Evolutionary conservation across 2,888 invertebrate species (phyloP), one percentile per base, ranked within the genome.

Genomic region (Drosophila maculinotata): DNA sequence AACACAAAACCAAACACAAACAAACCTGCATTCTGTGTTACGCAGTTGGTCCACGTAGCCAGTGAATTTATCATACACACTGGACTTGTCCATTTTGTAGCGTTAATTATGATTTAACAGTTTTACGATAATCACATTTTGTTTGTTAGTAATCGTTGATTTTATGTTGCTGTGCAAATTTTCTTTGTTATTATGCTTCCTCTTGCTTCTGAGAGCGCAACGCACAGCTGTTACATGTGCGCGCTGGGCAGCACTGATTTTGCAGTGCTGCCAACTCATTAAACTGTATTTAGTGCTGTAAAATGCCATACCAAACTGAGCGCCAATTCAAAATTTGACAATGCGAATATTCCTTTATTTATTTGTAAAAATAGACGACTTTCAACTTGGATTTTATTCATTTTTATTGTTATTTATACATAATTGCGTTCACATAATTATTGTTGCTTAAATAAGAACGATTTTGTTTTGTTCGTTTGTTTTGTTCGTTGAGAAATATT

Each of bases 1-100:
- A 35, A 47, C 7, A 38, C 25, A 10, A 51, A 17, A 15, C 30
- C 48, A n/a, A 48, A 54, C 8, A 38, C 23, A 26, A 44, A 28
- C 20, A 25, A 28, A 53, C 92, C 90, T 91, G 91, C 91, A 92
- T 89, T 92, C 92, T 10, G 90, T 91, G 49, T 89, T 91, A 51
- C 92, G 89, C 59, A 92, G 82, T 60, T 90, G 87, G 48, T 92
- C 92, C 56, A 92, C 89, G 28, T 86, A 77, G 26, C 89, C 88
- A 15, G 84, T 89, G 68, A 91, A 91, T 45, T 87, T 89, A 4
- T 84, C 83, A 73, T 91, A 90, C 17, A 75, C 86, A 44, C 75
- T 84, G 67, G 89, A 81, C 68, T 89, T 90, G 45, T 90, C 90
- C 90, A 90, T 90, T 56, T 54, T 42, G 35, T 36, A 20, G 28